Evolutionary conservation across 1,140 invertebrate species (phyloP), one percentile per base, ranked within the genome.

Genomic region (Dicyema japonicum): DNA sequence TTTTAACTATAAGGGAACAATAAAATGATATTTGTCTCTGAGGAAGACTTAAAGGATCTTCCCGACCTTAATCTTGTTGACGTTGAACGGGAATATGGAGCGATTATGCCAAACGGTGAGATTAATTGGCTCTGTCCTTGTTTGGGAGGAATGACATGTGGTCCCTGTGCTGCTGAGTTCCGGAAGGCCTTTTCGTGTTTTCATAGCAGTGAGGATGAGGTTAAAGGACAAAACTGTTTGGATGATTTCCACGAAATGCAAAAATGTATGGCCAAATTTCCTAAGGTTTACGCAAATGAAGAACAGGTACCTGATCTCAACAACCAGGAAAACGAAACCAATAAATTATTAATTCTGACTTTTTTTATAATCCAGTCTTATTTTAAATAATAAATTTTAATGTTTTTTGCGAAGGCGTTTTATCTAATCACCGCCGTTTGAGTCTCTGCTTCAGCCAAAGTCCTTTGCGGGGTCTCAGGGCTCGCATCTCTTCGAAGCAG

Each of bases 71-170:
- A 50, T 23, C 48, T 75, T 30, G 64, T 68, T 4, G 60, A 65
- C 37, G 59, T 63, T 8, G 39, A 38, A 15, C 42, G 19, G 21
- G 35, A 37, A 25, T 36, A 36, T 27, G 19, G 7, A n/a, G 46
- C 15, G 1, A 65, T 88, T 30, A 51, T 71, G 17, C 57, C 66
- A 2, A 69, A 72, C 54, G 78, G 80, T 4, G 64, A 69, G 24
- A 82, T 90, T 30, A 90, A 90, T 50, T 90, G 76, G 75, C 67
- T 68, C 42, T 92, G 80, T 41, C 80, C 78, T 0, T 90, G 80
- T 50, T 57, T 88, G 12, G 78, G 78, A 15, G 72, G 74, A 9
- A 78, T 82, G 69, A 70, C 75, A 4, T 72, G 70, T 3, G 78
- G 78, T 2, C 78, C 80, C 1, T 92, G 80, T 47, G 78, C 74